Base-by-base conservation (phyloP, 2,797 vertebrate genomes). In the Pempheris klunzingeri region DNA sequence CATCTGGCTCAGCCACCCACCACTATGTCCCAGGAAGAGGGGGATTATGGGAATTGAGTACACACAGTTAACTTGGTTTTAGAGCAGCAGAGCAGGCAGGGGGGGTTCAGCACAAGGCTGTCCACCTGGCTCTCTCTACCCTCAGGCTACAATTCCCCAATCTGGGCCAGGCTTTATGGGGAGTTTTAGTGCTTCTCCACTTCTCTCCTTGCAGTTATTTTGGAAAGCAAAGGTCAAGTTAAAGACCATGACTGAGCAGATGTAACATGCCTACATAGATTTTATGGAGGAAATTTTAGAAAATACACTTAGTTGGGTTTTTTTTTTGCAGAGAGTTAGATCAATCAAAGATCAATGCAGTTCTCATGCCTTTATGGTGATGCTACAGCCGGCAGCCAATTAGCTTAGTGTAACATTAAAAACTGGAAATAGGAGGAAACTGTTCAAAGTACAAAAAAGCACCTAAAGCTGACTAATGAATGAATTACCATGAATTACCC, bases 1-100 rank as follows among this genome's bases (percentile, higher is more conserved):
- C 91, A 91, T 93, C 89, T 92, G 88, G 77, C 82, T 85, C 66
- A 81, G 62, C 78, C 81, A 82, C 83, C 79, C 81, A 80, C 81
- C 39, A 9, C 67, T 54, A n/a, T 71, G 46, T 78, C 81, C 66
- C 80, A 87, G 75, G 85, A 85, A 86, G 68, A 85, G 15, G 60
- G 69, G 72, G 88, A 87, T 90, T 84, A 88, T 88, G 77, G 87
- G 78, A 87, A 54, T n/a, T 53, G 59, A 79, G 70, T 71, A 69
- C 46, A 81, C 80, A 84, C 76, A 77, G 75, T 80, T 86, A 85
- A 86, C 81, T 85, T 72, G 60, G 78, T 89, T 86, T 87, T 64
- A 72, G 63, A 82, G 82, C 68, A 80, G 75, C 54, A 67, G 70
- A 24, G 54, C 72, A 83, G 68, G 70, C 77, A 41, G 39, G 17